These are phyloP conservation scores for Nyleta sp. DNA, from an alignment of 2,888 invertebrate genomes.

Conservation along the genomic window DNA sequence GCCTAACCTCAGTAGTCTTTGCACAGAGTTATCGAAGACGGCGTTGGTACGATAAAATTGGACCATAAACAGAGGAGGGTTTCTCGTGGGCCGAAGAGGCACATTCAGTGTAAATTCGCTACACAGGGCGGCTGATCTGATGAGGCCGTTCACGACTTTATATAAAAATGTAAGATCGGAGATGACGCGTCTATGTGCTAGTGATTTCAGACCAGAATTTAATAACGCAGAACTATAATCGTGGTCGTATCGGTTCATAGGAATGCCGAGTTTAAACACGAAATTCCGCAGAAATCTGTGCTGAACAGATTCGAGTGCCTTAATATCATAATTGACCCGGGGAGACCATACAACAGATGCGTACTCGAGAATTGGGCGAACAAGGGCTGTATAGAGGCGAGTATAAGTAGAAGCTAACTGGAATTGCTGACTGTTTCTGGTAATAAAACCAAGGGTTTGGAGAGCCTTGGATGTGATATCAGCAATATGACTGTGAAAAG, in stretches of 20 bases:
- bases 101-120: no score
- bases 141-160: background rate
- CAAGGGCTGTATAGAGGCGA: background rate
- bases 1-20: no score
- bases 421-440: background rate
- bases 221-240: background rate
- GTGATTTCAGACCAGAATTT: background rate
- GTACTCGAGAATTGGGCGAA: background rate
- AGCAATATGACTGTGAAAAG: background rate
- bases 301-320: background rate
- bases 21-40: no score
- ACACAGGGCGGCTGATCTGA: background rate
- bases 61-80: no score
- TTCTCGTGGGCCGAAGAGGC: no score
- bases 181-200: background rate
- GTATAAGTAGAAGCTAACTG: background rate
- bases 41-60: no score
- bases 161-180: background rate
- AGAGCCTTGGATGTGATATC: background rate
- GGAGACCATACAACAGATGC: background rate
- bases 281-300: background rate
- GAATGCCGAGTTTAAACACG: background rate
- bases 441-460: background rate
- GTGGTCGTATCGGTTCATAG: background rate
- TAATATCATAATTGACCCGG: background rate